Base-by-base conservation (phyloP, 2,113 vertebrate genomes). In the Chlorodrepanis virens region DNA sequence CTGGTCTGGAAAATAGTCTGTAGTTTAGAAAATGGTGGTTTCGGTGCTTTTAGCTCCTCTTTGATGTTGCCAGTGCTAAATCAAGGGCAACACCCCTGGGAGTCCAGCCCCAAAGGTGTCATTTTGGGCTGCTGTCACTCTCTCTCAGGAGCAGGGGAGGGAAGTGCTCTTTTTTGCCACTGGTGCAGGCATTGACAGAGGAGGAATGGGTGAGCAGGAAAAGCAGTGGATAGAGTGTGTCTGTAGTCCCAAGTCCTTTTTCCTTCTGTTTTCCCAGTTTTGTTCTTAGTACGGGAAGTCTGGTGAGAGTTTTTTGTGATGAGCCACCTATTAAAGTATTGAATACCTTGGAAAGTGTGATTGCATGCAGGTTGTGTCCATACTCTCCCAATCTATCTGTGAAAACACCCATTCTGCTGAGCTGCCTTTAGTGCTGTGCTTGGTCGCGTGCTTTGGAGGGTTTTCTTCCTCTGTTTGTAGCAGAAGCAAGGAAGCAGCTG, bases 401-500 rank as follows among this genome's bases (percentile, higher is more conserved):
- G 10, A 53, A 53, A 90, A 45, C n/a, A 24, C 29, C 37, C 47
- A 3, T 64, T 76, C 42, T 40, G 42, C 70, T 54, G 57, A 61
- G 17, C 24, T 57, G 59, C 7, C 45, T 76, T 65, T 21, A 20
- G 22, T 49, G 79, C 70, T 54, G 35, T 44, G 8, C 12, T 57
- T 18, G 29, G 10, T 28, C 50, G 19, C 1, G 0, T 1, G 1
- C 0, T 27, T 39, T 42, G 4, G 1, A 72, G 37, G 53, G 28
- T 42, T 92, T 90, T 79, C 57, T 57, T 87, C 70, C 49, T 50
- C 4, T 69, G 40, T 52, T 29, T 72, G 29, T 22, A 27, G 57
- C 31, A 60, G 54, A 63, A 50, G 42, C 29, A 6, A 37, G 75
- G 82, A 56, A 86, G 80, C 31, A 49, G 69, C 74, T 82, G 29